Percentiles rank a stretch among this genome's conserved stretches.
These are phyloP conservation scores for Cebidichthys violaceus DNA, from an alignment of 2,113 vertebrate genomes.

Conservation along the genomic window DNA sequence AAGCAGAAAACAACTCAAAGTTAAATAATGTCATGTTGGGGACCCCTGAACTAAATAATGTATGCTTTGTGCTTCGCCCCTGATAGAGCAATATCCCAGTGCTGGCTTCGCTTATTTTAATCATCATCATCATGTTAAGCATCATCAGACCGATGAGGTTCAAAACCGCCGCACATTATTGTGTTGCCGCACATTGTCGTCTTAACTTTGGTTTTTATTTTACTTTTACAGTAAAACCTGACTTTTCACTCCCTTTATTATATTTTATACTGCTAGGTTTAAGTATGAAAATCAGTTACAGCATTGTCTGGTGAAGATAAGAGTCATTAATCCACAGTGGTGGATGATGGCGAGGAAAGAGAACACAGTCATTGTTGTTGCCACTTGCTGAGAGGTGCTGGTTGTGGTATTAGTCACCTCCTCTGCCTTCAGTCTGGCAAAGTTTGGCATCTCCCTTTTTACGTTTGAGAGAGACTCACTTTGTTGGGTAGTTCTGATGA, in stretches of 20 bases:
- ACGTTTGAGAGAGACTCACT: conserved; percentile 57
- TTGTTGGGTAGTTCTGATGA: conserved; percentile 59
- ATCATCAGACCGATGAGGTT: conserved; percentile 6
- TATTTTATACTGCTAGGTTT: background rate
- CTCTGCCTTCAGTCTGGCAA: conserved; percentile 68
- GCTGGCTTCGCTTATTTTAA: conserved; percentile 60
- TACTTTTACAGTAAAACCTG: background rate
- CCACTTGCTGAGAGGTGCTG: conserved; percentile 66
- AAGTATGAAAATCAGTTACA: background rate
- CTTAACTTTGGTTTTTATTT: conserved; percentile 1
- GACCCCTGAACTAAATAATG: conserved; percentile 30
- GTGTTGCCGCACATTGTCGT: conserved; percentile 4
- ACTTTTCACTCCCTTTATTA: background rate
- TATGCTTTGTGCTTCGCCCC: conserved; percentile 37
- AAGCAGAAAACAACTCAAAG: background rate
- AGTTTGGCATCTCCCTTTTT: conserved; percentile 53
- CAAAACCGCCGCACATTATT: background rate
- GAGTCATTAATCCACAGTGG: background rate
- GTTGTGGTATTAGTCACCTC: conserved; percentile 71
- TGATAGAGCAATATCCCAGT: conserved; percentile 30
- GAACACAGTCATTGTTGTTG: conserved; percentile 31
- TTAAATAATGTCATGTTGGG: conserved; percentile 51
- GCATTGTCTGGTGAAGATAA: background rate
- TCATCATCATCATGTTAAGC: conserved; percentile 37
- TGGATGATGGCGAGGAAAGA: conserved; percentile 2